Evolutionary conservation across 2,113 vertebrate genomes (phyloP), one percentile per base, ranked within the genome.

Genomic region (Bujurquina vittata): DNA sequence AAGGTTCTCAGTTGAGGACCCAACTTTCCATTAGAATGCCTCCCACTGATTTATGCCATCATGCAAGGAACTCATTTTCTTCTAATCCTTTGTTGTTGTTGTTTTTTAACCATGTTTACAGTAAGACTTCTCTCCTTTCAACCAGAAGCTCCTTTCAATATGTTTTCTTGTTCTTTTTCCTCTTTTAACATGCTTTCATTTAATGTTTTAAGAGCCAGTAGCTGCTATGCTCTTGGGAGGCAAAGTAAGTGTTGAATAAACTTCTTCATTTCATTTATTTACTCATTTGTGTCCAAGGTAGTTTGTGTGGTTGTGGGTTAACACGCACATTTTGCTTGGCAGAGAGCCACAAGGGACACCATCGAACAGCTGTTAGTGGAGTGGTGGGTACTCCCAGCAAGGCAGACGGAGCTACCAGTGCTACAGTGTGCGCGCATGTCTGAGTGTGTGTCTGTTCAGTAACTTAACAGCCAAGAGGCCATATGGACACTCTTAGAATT

Each of bases 321-420:
- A 88, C 75, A 79, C 40, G 73, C 84, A 90, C 84, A 59, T 87
- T 93, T 85, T 7, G 10, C 75, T 72, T 85, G 88, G 91, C 87
- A 81, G 69, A 86, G 15, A 69, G 73, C 79, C 87, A 92, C 79
- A 2, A 82, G 91, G 89, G 88, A 90, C 22, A 20, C 80, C 77
- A 75, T 80, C 2, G 20, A 94, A 88, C 94, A 94, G 88, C 87
- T 95, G 93, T 90, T 93, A 63, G 74, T 82, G 89, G 81, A 89
- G 77, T 73, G 17, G 77, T 83, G 79, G 88, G 81, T 81, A 80
- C 80, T 91, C 87, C 86, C 82, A 63, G 75, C 77, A 77, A 88
- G 80, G 79, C 90, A 92, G 90, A 84, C 81, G 11, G 84, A 84
- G 79, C n/a, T 77, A 87, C 83, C 63, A 12, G 84, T 63, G 67